Conservation (phyloP, 1,140 invertebrate species). For the Elymnias hypermnestra region DNA sequence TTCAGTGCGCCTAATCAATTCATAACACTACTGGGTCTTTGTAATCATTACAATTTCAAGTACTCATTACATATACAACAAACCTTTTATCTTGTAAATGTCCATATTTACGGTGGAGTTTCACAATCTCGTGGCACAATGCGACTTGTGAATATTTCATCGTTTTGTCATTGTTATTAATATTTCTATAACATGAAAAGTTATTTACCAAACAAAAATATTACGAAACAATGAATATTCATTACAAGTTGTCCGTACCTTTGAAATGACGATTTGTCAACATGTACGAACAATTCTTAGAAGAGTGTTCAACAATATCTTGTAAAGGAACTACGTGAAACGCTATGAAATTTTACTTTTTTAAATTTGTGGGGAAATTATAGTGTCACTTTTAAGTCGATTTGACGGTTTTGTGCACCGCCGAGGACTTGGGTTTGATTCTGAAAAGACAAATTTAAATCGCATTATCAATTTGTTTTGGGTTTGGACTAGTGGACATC, state of each 20-base stretch:
- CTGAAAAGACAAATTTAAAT: too few species aligned
- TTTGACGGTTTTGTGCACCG: too few species aligned
- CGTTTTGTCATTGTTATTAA: constrained; percentile 42
- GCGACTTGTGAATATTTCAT: constrained; percentile 57
- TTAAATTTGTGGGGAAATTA: not conserved
- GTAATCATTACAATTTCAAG: constrained; percentile 2
- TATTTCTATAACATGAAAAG: constrained; percentile 36
- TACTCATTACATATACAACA: constrained; percentile 8
- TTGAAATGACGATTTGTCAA: constrained; percentile 12
- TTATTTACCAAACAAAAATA: constrained; percentile 50
- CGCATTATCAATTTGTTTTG: too few species aligned
- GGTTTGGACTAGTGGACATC: too few species aligned
- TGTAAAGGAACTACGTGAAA: constrained; percentile 1
- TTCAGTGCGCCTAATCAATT: too few species aligned
- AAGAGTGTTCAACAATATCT: not conserved
- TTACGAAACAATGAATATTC: constrained; percentile 49
- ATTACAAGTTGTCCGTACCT: constrained; percentile 19
- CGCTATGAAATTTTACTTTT: not conserved
- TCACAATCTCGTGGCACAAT: constrained; percentile 46
- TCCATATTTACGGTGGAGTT: constrained; percentile 37
- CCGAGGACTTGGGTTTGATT: too few species aligned
- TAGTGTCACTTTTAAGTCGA: not conserved
- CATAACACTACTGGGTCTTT: not conserved
- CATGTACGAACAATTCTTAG: not conserved
- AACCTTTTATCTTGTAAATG: constrained; percentile 55